Evolutionary conservation across 2,888 invertebrate genomes (phyloP).

Genomic region (Calliphora vomitoria): DNA sequence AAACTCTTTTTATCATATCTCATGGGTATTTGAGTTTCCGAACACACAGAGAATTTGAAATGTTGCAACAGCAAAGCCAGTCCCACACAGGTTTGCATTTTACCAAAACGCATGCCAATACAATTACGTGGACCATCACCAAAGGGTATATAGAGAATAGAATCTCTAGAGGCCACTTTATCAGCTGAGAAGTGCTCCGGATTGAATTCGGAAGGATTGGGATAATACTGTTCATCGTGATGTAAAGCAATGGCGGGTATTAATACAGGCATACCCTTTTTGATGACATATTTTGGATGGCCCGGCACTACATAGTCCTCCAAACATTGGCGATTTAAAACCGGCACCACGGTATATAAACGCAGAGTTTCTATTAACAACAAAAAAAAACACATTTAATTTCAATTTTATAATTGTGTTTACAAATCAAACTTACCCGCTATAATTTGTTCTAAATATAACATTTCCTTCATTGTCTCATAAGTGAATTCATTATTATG

Average conservation of each 20-base stretch:
- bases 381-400: neutral
- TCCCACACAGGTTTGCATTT: slow-evolving; percentile 81
- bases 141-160: slow-evolving; percentile 80
- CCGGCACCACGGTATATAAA: slow-evolving; percentile 85
- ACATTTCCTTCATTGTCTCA: too few relatives aligned
- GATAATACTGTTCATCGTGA: slow-evolving; percentile 85
- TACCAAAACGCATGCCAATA: slow-evolving; percentile 81
- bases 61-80: slow-evolving; percentile 78
- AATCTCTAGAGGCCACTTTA: slow-evolving; percentile 85
- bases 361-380: slow-evolving; percentile 85
- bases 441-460: too few relatives aligned
- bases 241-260: slow-evolving; percentile 85
- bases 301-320: slow-evolving; percentile 86
- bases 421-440: neutral
- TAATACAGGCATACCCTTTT: slow-evolving; percentile 80
- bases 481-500: too few relatives aligned
- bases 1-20: slow-evolving; percentile 73
- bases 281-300: slow-evolving; percentile 85
- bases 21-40: slow-evolving; percentile 78
- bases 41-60: slow-evolving; percentile 77
- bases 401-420: too few relatives aligned
- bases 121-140: slow-evolving; percentile 76
- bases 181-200: slow-evolving; percentile 87
- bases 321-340: slow-evolving; percentile 85
- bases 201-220: slow-evolving; percentile 87